phyloP scores from a whole-genome alignment of 2,888 invertebrate genomes.

The Mythimna impura region DNA sequence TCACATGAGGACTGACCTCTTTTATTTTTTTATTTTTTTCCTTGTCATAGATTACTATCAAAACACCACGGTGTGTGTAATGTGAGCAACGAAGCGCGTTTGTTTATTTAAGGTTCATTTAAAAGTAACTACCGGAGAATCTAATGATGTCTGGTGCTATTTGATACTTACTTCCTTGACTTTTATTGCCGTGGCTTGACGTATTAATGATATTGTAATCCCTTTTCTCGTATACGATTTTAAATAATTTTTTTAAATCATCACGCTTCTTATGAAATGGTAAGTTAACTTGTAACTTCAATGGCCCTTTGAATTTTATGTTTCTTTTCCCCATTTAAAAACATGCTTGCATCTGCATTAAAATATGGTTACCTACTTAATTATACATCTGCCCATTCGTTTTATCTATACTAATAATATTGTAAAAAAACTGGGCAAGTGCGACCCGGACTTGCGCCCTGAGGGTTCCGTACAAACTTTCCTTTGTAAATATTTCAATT shows the following conservation, averaged over 20 bases:
- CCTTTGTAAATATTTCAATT: too few relatives aligned
- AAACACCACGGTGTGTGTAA: constrained; percentile 28
- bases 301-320: background rate
- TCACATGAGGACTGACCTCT: constrained; percentile 37
- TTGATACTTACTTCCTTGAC: constrained; percentile 26
- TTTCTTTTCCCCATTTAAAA: background rate
- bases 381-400: background rate
- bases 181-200: constrained; percentile 24
- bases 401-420: background rate
- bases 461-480: too few relatives aligned
- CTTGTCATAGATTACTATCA: constrained; percentile 50
- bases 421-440: too few relatives aligned
- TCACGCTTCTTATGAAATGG: background rate
- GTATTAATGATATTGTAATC: background rate
- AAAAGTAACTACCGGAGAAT: constrained; percentile 26
- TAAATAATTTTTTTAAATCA: background rate
- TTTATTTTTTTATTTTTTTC: constrained; percentile 45
- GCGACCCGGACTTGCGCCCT: too few relatives aligned
- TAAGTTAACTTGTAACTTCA: background rate
- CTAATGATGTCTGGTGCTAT: constrained; percentile 32
- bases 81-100: constrained; percentile 35
- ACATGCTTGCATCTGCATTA: background rate
- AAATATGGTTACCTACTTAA: constrained; percentile 2
- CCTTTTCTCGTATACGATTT: background rate
- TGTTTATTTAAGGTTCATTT: constrained; percentile 36